Percentiles rank a stretch among this genome's conserved stretches.
Evolutionary conservation across 2,888 invertebrate genomes (phyloP).

Genomic region (Catocala sponsa): DNA sequence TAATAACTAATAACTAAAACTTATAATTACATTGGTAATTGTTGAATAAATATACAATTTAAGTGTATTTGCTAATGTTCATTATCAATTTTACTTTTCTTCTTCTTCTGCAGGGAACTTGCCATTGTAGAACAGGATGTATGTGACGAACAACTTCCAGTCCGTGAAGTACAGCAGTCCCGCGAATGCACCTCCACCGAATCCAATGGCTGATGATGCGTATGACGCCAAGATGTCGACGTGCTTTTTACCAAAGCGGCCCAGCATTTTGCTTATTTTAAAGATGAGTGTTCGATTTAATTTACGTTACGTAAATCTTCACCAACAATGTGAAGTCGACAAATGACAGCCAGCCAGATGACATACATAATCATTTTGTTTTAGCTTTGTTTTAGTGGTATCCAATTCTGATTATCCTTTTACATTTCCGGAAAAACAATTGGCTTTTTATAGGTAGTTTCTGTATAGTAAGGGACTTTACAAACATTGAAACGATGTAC

Average conservation of each 20-base stretch:
- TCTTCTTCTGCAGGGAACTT: constrained; percentile 89
- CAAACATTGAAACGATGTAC: no score
- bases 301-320: constrained; percentile 53
- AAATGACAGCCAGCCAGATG: background rate
- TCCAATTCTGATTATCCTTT: no score
- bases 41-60: constrained; percentile 43
- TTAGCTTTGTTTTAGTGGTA: no score
- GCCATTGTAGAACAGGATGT: constrained; percentile 92
- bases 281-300: background rate
- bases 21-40: constrained; percentile 55
- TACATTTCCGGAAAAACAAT: no score
- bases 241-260: constrained; percentile 89
- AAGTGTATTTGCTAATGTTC: constrained; percentile 21
- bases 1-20: constrained; percentile 35
- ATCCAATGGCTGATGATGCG: constrained; percentile 89
- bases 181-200: constrained; percentile 90
- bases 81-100: constrained; percentile 48
- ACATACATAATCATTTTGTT: background rate
- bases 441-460: no score
- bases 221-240: constrained; percentile 84
- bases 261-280: constrained; percentile 64
- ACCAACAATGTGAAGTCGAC: constrained; percentile 4
- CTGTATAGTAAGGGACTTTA: no score
- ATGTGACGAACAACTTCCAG: constrained; percentile 92
- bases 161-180: constrained; percentile 92